phyloP scores from a whole-genome alignment of 2,888 invertebrate species.

The Polydrusus tereticollis region DNA sequence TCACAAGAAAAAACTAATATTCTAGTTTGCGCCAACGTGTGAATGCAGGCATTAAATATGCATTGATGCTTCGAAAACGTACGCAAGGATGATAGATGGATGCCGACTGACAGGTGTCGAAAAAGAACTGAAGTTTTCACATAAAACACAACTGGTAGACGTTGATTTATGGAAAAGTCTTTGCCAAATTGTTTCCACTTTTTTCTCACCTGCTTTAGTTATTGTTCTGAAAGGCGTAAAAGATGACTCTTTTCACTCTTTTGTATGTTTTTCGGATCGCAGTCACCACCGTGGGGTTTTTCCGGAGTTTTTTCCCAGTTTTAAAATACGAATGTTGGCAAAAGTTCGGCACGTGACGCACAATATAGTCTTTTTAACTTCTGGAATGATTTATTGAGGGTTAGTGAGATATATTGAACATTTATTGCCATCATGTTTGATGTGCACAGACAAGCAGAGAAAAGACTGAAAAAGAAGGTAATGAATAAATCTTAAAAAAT shows the following conservation, averaged over 20 bases:
- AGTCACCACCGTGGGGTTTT: constrained; percentile 3
- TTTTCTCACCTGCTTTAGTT: constrained; percentile 44
- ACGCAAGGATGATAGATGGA: constrained; percentile 57
- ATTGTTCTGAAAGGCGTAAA: constrained; percentile 30
- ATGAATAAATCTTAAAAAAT: too few species aligned
- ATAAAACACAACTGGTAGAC: constrained; percentile 58
- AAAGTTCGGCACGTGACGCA: constrained; percentile 24
- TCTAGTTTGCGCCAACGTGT: constrained; percentile 35
- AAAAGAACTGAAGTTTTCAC: constrained; percentile 59
- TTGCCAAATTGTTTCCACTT: constrained; percentile 49
- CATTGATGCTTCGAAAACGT: constrained; percentile 54
- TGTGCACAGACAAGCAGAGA: not conserved
- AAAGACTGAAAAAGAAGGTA: too few species aligned
- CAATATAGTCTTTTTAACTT: constrained; percentile 27
- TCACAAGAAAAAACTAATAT: not conserved
- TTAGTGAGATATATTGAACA: constrained; percentile 39
- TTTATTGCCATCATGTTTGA: constrained; percentile 29
- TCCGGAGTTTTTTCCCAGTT: constrained; percentile 5
- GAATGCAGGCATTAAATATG: constrained; percentile 56
- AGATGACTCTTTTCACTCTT: constrained; percentile 21
- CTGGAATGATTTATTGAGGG: constrained; percentile 31
- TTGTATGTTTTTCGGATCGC: constrained; percentile 24
- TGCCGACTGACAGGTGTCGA: constrained; percentile 59
- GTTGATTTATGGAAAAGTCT: constrained; percentile 46
- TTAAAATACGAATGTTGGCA: constrained; percentile 29